phyloP scores from a whole-genome alignment of 2,797 vertebrate species.

The Epinephelus malabaricus region DNA sequence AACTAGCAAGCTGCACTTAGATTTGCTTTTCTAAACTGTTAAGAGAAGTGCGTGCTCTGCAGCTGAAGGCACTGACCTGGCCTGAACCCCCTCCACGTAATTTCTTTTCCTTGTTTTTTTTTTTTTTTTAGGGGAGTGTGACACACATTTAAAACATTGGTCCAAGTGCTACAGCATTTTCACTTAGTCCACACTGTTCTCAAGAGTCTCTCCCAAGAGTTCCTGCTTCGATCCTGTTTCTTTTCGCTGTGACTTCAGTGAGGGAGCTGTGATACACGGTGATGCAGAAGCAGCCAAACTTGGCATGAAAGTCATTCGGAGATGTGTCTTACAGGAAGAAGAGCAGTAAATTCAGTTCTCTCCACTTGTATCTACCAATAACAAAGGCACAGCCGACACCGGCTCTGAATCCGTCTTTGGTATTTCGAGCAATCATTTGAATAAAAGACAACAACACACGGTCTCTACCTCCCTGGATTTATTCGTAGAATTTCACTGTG shows the following conservation, averaged over 20 bases:
- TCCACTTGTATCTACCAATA: conserved; percentile 44
- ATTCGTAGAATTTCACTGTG: conserved; percentile 33
- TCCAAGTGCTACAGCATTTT: conserved; percentile 50
- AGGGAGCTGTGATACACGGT: conserved; percentile 35
- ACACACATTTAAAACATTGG: conserved; percentile 55
- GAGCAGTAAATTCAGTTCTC: conserved; percentile 46
- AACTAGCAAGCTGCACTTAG: conserved; percentile 18
- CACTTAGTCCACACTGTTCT: conserved; percentile 60
- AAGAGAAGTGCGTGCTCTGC: conserved; percentile 36
- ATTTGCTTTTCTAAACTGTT: conserved; percentile 49
- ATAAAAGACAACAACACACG: conserved; percentile 47
- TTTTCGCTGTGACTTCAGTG: conserved; percentile 38
- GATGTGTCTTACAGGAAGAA: conserved; percentile 47
- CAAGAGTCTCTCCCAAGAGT: conserved; percentile 49
- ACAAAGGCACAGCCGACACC: conserved; percentile 37
- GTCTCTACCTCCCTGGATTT: conserved; percentile 26
- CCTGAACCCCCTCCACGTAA: conserved; percentile 20
- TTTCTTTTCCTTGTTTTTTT: conserved; percentile 26
- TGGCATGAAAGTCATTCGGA: conserved; percentile 55
- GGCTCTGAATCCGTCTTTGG: conserved; percentile 37
- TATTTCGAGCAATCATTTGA: conserved; percentile 52
- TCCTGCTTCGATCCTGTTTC: conserved; percentile 24
- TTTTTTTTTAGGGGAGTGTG: conserved; percentile 28
- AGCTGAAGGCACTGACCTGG: conserved; percentile 41
- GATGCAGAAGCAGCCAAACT: conserved; percentile 48